Percentiles rank a stretch among this genome's conserved stretches.
Conservation (phyloP, 35 echinoderm and acorn worm genomes). For the Stichopus chloronotus region DNA sequence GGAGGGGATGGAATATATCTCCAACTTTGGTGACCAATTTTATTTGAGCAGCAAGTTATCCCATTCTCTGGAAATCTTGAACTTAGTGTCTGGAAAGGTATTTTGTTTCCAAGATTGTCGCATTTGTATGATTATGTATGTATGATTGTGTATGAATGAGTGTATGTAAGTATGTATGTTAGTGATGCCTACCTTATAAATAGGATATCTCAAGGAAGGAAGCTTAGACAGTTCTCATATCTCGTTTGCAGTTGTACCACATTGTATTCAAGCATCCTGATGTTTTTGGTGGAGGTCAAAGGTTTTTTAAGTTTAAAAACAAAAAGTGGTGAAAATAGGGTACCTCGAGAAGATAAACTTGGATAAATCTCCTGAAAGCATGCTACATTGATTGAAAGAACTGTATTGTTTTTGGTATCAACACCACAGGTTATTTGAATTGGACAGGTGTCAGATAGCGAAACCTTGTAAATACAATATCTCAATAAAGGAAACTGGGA, state of each 20-base stretch:
- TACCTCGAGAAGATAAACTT: too few relatives aligned
- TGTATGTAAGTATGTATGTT: neutral
- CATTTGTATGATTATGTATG: neutral
- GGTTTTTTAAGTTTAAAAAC: too few relatives aligned
- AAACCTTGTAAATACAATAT: slow-evolving; percentile 3
- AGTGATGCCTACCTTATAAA: neutral
- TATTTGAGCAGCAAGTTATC: neutral
- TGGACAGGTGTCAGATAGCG: neutral
- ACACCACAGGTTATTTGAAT: neutral
- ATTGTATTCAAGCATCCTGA: too few relatives aligned
- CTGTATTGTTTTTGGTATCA: too few relatives aligned
- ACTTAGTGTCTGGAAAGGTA: neutral
- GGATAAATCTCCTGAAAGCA: too few relatives aligned
- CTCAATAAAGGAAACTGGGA: neutral
- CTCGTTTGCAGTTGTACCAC: too few relatives aligned
- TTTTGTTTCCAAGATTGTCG: neutral
- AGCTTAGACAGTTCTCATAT: too few relatives aligned
- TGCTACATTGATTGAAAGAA: too few relatives aligned
- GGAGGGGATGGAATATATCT: neutral
- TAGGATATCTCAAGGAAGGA: too few relatives aligned
- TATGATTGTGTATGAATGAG: neutral
- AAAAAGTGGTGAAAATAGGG: too few relatives aligned
- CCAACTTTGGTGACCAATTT: neutral
- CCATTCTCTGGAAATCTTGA: neutral
- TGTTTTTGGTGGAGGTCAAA: too few relatives aligned